Evolutionary conservation across 2,888 invertebrate genomes (phyloP), one percentile per base, ranked within the genome.

Genomic region (Acanthosepion pharaonis): DNA sequence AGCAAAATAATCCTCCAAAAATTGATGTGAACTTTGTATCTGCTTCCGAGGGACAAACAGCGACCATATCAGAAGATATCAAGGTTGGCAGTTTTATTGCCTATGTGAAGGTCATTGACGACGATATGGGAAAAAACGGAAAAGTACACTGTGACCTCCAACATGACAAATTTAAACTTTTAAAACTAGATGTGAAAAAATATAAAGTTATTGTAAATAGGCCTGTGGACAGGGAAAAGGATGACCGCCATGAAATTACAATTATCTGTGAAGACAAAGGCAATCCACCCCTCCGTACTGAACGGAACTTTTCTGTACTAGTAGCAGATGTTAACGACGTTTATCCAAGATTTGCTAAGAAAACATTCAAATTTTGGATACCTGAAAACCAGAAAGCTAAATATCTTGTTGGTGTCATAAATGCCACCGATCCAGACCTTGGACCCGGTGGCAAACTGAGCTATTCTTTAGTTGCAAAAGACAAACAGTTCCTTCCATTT

Each of bases 141-240:
- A n/a, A 78, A n/a, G 78, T 78, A 1, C 9, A 78, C n/a, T 78
- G 78, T 78, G 78, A 18, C 78, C 78, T 78, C 23, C 78, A 78
- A n/a, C 78, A 78, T n/a, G 78, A 78, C n/a, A 78, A 78, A 33
- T 78, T 78, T 33, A 78, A 78, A 33, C 78, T 78, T 78, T 78
- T 78, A 78, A 78, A 78, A n/a, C 78, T 78, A 33, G 78, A 78
- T 33, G n/a, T 78, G 5, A 78, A 78, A 78, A 78, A 78, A 78
- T 78, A 78, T 78, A 78, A 78, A 78, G 78, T 78, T n/a, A 33
- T 78, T 78, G 78, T 78, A 78, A 78, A 78, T 78, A 78, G 78
- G n/a, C 78, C 78, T 78, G 78, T 78, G 15, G 78, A 78, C 18
- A 78, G 78, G 4, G 78, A 78, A 78, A 78, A 78, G 11, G 78